Conservation (phyloP, 2,113 vertebrate genomes). For the Melanerpes aurifrons region DNA sequence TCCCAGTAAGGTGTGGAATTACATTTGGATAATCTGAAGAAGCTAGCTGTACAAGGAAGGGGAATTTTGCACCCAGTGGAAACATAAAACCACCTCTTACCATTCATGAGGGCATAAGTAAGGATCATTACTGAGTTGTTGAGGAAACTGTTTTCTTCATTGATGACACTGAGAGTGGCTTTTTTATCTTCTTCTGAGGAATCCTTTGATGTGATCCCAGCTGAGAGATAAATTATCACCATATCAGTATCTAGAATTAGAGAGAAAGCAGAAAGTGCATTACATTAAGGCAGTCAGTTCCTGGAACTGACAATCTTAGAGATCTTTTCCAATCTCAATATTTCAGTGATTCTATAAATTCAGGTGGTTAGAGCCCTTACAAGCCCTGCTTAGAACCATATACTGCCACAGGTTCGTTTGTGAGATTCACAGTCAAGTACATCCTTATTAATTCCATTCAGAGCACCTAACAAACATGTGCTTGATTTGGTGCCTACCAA, state of each 20-base stretch:
- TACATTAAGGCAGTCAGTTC: not conserved
- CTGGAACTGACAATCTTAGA: too few species aligned
- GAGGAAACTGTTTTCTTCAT: conserved; percentile 93
- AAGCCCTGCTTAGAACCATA: not conserved
- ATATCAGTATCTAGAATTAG: conserved; percentile 88
- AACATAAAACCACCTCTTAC: conserved; percentile 69
- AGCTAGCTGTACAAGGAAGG: not conserved
- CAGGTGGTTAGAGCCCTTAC: not conserved
- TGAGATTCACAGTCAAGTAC: not conserved
- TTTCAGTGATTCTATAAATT: not conserved
- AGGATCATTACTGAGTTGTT: conserved; percentile 99
- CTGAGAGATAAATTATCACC: conserved; percentile 96
- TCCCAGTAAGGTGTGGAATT: not conserved
- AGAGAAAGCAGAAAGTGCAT: not conserved
- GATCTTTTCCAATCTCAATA: too few species aligned
- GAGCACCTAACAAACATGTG: not conserved
- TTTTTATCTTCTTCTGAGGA: conserved; percentile 93
- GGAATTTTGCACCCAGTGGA: conserved; percentile 30
- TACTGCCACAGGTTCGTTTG: not conserved
- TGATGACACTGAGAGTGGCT: conserved; percentile 90
- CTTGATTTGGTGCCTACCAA: rapidly evolving
- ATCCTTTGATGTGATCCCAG: conserved; percentile 92
- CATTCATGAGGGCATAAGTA: conserved; percentile 98
- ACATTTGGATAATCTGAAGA: not conserved
- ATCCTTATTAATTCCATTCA: not conserved